Conservation (phyloP, 2,888 invertebrate genomes). For the Euspilapteryx auroguttella region DNA sequence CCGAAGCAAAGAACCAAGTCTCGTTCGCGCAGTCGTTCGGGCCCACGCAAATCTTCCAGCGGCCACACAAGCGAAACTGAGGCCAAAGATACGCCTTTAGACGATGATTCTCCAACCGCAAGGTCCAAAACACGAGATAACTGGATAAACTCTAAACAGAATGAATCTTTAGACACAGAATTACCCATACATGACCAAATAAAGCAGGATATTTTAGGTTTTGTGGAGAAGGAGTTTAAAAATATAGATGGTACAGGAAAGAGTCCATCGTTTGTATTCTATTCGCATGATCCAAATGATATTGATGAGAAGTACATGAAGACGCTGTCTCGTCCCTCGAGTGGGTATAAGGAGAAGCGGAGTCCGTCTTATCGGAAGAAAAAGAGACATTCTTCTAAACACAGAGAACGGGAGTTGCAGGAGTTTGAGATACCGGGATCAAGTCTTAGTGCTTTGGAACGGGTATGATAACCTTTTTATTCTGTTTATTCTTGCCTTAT, state of each 20-base stretch:
- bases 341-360: conserved; percentile 48
- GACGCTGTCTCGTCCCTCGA: conserved; percentile 40
- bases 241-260: conserved; percentile 32
- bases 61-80: conserved; percentile 19
- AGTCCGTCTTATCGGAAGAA: conserved; percentile 52
- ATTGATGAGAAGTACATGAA: conserved; percentile 49
- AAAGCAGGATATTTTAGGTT: conserved; percentile 51
- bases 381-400: conserved; percentile 45
- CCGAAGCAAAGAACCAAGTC: conserved; percentile 30
- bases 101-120: conserved; percentile 17
- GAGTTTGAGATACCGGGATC: conserved; percentile 55
- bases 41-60: conserved; percentile 39
- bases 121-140: conserved; percentile 38
- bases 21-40: conserved; percentile 30
- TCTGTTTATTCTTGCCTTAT: too few species aligned
- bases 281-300: conserved; percentile 50
- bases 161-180: conserved; percentile 59
- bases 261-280: conserved; percentile 49
- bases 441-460: conserved; percentile 53
- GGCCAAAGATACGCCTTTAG: conserved; percentile 10
- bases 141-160: conserved; percentile 51
- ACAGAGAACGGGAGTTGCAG: conserved; percentile 43
- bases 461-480: too few species aligned
- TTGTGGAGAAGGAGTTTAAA: conserved; percentile 54
- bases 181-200: conserved; percentile 61